Percentiles rank a stretch among this genome's conserved stretches.
Conservation (phyloP, 1,140 invertebrate species). For the Macrocentrus cingulum region DNA sequence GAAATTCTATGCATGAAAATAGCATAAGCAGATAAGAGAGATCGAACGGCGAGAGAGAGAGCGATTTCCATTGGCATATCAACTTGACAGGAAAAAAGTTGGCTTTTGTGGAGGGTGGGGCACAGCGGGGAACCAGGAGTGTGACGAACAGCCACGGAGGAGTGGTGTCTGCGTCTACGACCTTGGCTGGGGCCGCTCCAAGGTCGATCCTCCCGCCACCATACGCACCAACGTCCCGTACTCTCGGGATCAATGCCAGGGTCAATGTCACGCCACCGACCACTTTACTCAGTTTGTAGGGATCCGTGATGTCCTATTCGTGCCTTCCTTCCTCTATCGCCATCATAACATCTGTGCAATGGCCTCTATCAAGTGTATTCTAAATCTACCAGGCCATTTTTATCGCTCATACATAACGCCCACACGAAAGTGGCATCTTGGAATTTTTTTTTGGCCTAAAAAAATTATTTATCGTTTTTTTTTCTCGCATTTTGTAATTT, state of each 20-base stretch:
- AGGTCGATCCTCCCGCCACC: conserved; percentile 41
- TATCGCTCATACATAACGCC: background rate
- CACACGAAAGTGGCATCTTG: background rate
- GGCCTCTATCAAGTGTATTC: background rate
- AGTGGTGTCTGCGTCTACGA: conserved; percentile 51
- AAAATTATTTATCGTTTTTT: too few species aligned
- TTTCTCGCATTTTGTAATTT: too few species aligned
- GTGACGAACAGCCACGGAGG: conserved; percentile 19
- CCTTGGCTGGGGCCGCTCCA: conserved; percentile 50
- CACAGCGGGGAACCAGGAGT: background rate
- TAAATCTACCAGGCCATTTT: background rate
- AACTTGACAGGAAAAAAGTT: background rate
- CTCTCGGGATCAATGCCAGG: conserved; percentile 52
- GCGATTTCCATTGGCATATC: too few species aligned
- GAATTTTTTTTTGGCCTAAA: too few species aligned
- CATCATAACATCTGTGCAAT: background rate
- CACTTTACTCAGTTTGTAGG: conserved; percentile 12
- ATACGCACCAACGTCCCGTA: conserved; percentile 35
- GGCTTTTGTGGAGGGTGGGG: background rate
- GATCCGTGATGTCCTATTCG: background rate
- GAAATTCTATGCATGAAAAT: background rate
- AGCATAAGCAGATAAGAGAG: too few species aligned
- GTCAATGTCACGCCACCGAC: conserved; percentile 51
- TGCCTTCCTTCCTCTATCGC: background rate
- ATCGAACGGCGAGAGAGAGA: too few species aligned